Evolutionary conservation across 2,797 vertebrate genomes (phyloP), one percentile per base, ranked within the genome.

Genomic region (Falco biarmicus): DNA sequence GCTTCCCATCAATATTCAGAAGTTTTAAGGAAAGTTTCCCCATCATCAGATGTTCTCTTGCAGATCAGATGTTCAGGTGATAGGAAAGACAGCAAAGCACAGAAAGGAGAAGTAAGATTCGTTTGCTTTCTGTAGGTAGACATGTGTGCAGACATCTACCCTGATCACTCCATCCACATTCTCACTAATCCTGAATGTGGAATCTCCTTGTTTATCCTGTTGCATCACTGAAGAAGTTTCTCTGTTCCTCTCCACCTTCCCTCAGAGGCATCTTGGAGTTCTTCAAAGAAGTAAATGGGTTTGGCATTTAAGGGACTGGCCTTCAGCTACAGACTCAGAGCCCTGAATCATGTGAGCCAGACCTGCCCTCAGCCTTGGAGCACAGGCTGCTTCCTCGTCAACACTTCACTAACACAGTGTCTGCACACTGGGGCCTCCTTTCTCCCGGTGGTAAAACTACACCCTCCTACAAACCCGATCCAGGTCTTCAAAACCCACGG

Each of bases 271-370:
- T 56, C 57, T 54, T 74, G 25, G 64, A 86, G 60, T 41, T 89
- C 83, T 92, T 90, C 80, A 90, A 84, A 91, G 87, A 61, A 71
- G 17, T 65, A 54, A 87, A 78, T 25, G 29, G 39, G 50, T 50
- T 89, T 95, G 60, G 53, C 14, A 47, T 64, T 56, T 60, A 53
- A 77, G 71, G 41, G 24, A 28, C 64, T 74, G 56, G 77, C 45
- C 82, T 91, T 75, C 61, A 94, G 60, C 79, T 87, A 56, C 68
- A 95, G 64, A 37, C 82, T 87, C 56, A 70, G 70, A 80, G 41
- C n/a, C 69, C 50, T 70, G 56, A 87, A 64, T 28, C 48, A 28
- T 1, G 5, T 39, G 48, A 87, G 64, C 59, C 78, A 91, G 60
- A 70, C n/a, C 15, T n/a, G 51, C 53, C 29, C 50, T 45, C 29